Percentiles rank a stretch among this genome's conserved stretches.
Conservation (phyloP, 1,140 invertebrate genomes). For the Phenacoccus solenopsis region DNA sequence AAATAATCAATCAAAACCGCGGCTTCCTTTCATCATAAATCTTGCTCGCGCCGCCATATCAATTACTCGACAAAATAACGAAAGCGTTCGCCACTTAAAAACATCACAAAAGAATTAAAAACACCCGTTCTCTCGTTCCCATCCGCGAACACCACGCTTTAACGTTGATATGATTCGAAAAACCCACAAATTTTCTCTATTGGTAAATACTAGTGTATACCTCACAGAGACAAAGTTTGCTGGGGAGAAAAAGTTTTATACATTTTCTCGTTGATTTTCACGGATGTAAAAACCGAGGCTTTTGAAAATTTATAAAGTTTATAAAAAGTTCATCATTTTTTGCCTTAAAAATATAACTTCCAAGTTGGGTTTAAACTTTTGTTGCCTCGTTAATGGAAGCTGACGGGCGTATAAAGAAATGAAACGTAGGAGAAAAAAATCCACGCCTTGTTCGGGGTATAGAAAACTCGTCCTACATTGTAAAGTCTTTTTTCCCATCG, state of each 20-base stretch:
- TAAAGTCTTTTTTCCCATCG: background rate
- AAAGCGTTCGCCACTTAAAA: no score
- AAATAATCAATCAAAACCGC: no score
- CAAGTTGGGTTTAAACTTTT: background rate
- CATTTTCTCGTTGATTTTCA: background rate
- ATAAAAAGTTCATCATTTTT: background rate
- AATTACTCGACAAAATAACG: no score
- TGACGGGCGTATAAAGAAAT: background rate
- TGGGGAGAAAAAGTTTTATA: background rate
- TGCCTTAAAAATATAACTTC: background rate
- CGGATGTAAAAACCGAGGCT: background rate
- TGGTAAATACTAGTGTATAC: background rate
- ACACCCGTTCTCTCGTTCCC: no score
- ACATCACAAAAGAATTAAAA: no score
- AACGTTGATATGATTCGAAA: background rate
- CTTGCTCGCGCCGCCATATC: no score
- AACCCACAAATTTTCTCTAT: background rate
- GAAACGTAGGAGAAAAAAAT: background rate
- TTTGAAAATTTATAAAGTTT: background rate
- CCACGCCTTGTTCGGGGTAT: no score
- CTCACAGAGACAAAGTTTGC: background rate
- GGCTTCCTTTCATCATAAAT: no score
- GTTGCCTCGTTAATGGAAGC: background rate
- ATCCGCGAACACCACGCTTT: no score
- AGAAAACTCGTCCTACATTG: no score